Evolutionary conservation across 2,113 vertebrate genomes (phyloP).

Genomic region (Turnix velox): DNA sequence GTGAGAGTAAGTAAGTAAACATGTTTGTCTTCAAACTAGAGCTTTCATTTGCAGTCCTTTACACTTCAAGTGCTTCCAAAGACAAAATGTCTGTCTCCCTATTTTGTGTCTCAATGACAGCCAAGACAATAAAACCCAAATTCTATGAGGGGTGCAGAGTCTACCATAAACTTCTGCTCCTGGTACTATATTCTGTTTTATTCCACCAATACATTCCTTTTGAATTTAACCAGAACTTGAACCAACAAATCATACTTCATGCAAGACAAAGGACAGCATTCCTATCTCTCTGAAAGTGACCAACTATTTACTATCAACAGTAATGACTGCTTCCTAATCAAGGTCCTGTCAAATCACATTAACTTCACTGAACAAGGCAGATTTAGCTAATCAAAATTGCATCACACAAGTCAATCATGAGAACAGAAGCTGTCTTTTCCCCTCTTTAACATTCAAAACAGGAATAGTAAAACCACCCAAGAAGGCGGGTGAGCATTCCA

Average conservation of each 20-base stretch:
- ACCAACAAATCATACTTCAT: neutral
- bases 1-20: neutral
- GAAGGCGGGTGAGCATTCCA: neutral
- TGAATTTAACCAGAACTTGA: constrained; percentile 25
- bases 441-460: neutral
- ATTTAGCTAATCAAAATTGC: constrained; percentile 27
- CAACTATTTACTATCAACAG: constrained; percentile 72
- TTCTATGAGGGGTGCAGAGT: neutral
- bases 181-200: neutral
- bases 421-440: neutral
- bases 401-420: neutral
- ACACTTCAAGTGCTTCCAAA: neutral
- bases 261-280: neutral
- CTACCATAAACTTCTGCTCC: neutral
- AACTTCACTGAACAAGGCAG: constrained; percentile 14
- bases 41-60: neutral
- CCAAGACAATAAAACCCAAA: neutral
- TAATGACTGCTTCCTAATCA: constrained; percentile 51
- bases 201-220: neutral
- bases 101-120: neutral
- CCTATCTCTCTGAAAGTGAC: constrained; percentile 46
- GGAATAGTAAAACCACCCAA: neutral
- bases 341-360: constrained; percentile 40
- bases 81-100: neutral
- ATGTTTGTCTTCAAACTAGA: neutral